Conservation (phyloP, 2,797 vertebrate genomes). For the Schizopygopsis malacanthus region DNA sequence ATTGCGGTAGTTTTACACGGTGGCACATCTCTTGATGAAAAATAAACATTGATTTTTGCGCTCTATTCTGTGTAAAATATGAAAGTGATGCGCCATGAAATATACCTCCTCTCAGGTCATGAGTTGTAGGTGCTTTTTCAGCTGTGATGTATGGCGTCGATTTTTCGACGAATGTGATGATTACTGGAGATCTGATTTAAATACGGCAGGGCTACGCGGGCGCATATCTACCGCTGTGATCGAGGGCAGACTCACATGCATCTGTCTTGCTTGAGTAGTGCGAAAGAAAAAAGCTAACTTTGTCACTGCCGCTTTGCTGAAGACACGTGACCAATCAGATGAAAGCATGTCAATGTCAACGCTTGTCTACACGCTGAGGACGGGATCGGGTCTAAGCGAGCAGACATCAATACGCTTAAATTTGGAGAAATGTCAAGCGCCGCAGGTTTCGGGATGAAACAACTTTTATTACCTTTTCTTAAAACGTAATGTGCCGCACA, state of each 20-base stretch:
- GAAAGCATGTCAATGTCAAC: constrained; percentile 76
- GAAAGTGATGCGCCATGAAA: constrained; percentile 70
- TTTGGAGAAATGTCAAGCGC: constrained; percentile 76
- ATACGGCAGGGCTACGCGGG: constrained; percentile 60
- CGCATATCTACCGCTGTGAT: constrained; percentile 67
- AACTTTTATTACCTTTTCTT: constrained; percentile 78
- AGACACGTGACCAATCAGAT: constrained; percentile 79
- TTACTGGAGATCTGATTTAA: constrained; percentile 73
- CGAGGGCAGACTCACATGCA: constrained; percentile 61
- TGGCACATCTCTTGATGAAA: constrained; percentile 65
- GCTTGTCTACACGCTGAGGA: constrained; percentile 75
- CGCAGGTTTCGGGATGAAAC: constrained; percentile 71
- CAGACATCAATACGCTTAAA: constrained; percentile 75
- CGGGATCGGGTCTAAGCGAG: constrained; percentile 69
- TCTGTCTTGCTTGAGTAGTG: constrained; percentile 62
- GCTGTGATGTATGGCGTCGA: constrained; percentile 63
- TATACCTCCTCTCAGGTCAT: constrained; percentile 73
- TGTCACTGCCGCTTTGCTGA: constrained; percentile 69
- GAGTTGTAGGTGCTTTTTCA: constrained; percentile 71
- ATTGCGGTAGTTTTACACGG: constrained; percentile 50
- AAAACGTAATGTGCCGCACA: constrained; percentile 70
- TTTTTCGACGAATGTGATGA: constrained; percentile 76
- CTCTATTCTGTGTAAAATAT: constrained; percentile 70
- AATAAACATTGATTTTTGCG: constrained; percentile 60
- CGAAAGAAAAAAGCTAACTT: constrained; percentile 68